phyloP scores from a whole-genome alignment of 2,797 vertebrate genomes.

The Hoplostethus mediterraneus region DNA sequence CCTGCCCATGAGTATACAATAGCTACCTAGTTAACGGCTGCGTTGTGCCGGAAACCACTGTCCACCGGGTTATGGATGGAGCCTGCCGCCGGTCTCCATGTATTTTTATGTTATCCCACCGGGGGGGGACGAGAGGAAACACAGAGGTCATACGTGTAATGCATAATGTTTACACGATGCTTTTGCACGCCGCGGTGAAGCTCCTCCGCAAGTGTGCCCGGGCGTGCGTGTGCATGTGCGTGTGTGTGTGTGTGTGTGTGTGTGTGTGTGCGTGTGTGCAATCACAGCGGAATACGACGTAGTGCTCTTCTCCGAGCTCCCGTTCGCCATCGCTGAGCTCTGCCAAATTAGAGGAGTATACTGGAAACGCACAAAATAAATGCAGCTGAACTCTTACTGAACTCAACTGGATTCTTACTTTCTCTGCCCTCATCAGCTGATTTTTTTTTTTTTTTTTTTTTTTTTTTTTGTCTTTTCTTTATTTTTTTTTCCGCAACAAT shows the following conservation, averaged over 20 bases:
- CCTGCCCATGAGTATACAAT: constrained; percentile 76
- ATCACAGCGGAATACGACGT: constrained; percentile 23
- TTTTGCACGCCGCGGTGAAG: constrained; percentile 26
- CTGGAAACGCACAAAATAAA: constrained; percentile 38
- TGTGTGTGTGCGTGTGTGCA: neutral
- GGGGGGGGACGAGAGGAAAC: constrained; percentile 54
- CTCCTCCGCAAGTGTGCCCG: no score
- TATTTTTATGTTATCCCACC: constrained; percentile 73
- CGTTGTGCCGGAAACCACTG: constrained; percentile 71
- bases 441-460: constrained; percentile 18
- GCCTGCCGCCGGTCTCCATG: constrained; percentile 61
- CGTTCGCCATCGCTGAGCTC: constrained; percentile 23
- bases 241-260: neutral
- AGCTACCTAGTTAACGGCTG: constrained; percentile 76
- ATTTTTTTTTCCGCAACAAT: constrained; percentile 5
- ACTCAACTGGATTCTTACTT: constrained; percentile 33
- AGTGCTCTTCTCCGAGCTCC: constrained; percentile 8
- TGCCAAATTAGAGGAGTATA: constrained; percentile 38
- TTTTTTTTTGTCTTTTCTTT: neutral
- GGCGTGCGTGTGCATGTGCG: no score
- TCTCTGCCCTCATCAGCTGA: constrained; percentile 38
- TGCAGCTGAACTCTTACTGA: constrained; percentile 54
- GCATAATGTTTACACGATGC: constrained; percentile 73
- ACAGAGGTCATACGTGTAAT: constrained; percentile 67
- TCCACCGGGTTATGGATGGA: constrained; percentile 78